These are phyloP conservation scores for Pangasius sanitwongsei DNA, from an alignment of 2,797 vertebrate species.

Conservation along the genomic window DNA sequence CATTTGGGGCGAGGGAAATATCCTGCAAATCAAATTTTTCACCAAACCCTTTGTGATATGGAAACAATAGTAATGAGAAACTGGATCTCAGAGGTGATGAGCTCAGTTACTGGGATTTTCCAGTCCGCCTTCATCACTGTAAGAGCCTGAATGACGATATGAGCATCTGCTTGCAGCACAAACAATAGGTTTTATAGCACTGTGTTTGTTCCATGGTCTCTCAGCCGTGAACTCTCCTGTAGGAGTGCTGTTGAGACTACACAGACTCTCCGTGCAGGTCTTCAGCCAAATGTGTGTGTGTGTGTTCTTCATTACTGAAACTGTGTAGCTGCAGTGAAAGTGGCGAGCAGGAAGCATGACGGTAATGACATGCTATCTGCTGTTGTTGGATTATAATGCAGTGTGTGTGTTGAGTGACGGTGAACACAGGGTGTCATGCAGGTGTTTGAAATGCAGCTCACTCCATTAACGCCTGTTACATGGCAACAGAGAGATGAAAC, in stretches of 20 bases:
- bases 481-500: conserved; percentile 16
- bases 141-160: background rate
- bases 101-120: conserved; percentile 2
- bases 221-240: background rate
- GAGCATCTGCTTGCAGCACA: conserved; percentile 1
- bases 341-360: background rate
- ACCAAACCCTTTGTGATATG: background rate
- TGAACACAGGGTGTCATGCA: background rate
- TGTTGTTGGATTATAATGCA: background rate
- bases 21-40: background rate
- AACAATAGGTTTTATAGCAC: background rate
- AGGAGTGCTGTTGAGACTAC: background rate
- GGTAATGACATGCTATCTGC: background rate
- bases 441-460: background rate
- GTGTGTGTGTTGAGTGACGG: background rate
- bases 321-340: background rate
- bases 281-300: background rate
- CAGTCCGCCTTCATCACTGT: background rate
- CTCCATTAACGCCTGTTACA: conserved; percentile 17
- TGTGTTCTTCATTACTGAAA: background rate
- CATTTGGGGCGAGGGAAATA: background rate
- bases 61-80: conserved; percentile 12
- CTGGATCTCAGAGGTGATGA: background rate
- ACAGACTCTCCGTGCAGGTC: background rate
- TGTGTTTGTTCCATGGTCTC: background rate